phyloP scores from a whole-genome alignment of 2,888 invertebrate species.

The Hypomecis punctinalis region DNA sequence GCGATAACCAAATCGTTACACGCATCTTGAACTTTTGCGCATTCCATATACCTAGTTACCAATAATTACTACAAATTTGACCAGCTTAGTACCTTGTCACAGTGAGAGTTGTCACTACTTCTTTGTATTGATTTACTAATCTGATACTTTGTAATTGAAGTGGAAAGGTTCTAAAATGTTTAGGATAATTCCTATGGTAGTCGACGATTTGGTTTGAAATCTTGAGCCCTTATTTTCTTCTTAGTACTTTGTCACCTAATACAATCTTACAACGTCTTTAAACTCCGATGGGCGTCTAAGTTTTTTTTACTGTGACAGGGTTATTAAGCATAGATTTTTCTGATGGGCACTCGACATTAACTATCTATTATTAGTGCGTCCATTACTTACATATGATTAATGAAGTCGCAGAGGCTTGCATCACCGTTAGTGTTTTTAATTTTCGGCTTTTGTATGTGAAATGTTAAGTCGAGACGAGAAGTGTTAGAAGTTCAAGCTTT shows the following conservation, averaged over 20 bases:
- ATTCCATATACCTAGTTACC: constrained; percentile 48
- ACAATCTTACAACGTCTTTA: background rate
- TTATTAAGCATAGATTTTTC: constrained; percentile 25
- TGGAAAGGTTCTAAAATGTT: constrained; percentile 12
- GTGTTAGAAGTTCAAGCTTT: constrained; percentile 12
- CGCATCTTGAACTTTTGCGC: constrained; percentile 68
- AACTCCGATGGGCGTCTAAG: background rate
- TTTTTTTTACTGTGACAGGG: constrained; percentile 8
- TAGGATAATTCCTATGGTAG: constrained; percentile 4
- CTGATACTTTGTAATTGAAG: background rate
- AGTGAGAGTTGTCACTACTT: background rate
- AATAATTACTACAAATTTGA: constrained; percentile 12
- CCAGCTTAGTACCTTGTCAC: constrained; percentile 13
- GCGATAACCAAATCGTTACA: constrained; percentile 66
- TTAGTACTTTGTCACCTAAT: constrained; percentile 1
- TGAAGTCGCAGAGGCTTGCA: constrained; percentile 29
- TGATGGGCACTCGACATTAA: constrained; percentile 36
- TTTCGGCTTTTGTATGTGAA: constrained; percentile 33
- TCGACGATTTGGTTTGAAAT: constrained; percentile 3
- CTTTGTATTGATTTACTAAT: background rate
- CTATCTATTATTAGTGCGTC: constrained; percentile 41
- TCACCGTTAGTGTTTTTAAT: constrained; percentile 40
- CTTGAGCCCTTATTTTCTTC: background rate
- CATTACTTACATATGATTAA: constrained; percentile 42
- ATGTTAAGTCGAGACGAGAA: constrained; percentile 17